Percentiles rank a stretch among this genome's conserved stretches.
These are phyloP conservation scores for Chaenodraco wilsoni DNA, from an alignment of 2,797 vertebrate species.

Conservation along the genomic window DNA sequence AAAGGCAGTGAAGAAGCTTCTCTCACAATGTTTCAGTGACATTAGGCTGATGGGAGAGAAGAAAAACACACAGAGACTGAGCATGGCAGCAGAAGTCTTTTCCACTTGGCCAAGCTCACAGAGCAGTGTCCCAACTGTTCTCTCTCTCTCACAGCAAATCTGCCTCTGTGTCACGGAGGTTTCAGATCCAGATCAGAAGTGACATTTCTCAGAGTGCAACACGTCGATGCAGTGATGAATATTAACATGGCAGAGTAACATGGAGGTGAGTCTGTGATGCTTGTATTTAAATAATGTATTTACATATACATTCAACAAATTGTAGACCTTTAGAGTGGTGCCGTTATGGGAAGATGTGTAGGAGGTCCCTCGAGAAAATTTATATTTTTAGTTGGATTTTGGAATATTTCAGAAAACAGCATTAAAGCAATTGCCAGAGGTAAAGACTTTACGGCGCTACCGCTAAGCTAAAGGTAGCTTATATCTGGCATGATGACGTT, in stretches of 20 bases:
- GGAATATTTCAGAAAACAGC: too few relatives aligned
- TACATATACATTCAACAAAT: too few relatives aligned
- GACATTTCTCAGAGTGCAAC: conserved; percentile 33
- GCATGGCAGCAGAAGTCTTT: conserved; percentile 42
- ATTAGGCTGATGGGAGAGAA: conserved; percentile 10
- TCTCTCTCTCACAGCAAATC: conserved; percentile 18
- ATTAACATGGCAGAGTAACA: too few relatives aligned
- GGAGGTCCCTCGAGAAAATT: too few relatives aligned
- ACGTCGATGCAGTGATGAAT: conserved; percentile 28
- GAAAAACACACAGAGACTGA: conserved; percentile 7
- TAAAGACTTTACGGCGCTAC: too few relatives aligned
- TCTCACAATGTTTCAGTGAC: conserved; percentile 12
- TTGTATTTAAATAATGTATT: too few relatives aligned
- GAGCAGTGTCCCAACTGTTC: conserved; percentile 12
- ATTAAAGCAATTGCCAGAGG: too few relatives aligned
- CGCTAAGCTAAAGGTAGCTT: too few relatives aligned
- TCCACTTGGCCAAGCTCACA: conserved; percentile 22
- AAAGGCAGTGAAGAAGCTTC: conserved; percentile 21
- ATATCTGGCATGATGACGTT: too few relatives aligned
- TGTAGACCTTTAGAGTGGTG: too few relatives aligned
- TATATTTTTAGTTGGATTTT: too few relatives aligned
- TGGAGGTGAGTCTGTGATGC: neutral
- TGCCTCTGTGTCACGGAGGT: conserved; percentile 28
- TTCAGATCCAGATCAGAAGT: conserved; percentile 36
- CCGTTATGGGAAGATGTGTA: too few relatives aligned